Evolutionary conservation across 2,888 invertebrate species (phyloP), one percentile per base, ranked within the genome.

Genomic region (Bhutanitis thaidina): DNA sequence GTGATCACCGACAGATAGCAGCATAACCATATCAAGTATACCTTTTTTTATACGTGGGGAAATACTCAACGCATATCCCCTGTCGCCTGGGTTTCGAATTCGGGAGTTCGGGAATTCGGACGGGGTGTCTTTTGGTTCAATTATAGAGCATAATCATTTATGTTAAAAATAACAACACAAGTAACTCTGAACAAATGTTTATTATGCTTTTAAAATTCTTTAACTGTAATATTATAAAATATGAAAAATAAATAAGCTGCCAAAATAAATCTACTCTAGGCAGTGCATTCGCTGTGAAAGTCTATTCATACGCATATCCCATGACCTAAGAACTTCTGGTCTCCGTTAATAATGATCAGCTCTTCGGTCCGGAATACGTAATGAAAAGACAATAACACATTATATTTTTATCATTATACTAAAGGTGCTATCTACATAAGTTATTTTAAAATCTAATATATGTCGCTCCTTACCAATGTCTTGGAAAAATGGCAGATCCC

Each of bases 161-260:
- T n/a, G 29, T 0, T 12, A 5, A n/a, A 52, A 56, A 54, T 58
- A 36, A 43, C 55, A 37, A 55, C 46, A 50, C 45, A 7, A 49
- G 41, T 49, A 57, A 60, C 52, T 65, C 58, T 59, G 56, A 71
- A 64, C 68, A 68, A 53, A 62, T 55, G 54, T 77, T 79, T 78
- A 78, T 79, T 78, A 78, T 78, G 76, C 76, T 59, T 77, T n/a
- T 69, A 74, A 69, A 65, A 70, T 52, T 54, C 46, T 54, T 53
- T 57, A 58, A 56, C 48, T 58, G 61, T 8, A 27, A 27, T 54
- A 58, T 51, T 60, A 58, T 58, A 59, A 60, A 60, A 61, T 58
- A 59, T 57, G 48, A 53, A 56, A 62, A 63, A 62, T 64, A 63
- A 65, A 65, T 65, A 63, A 58, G 58, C 65, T 62, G 67, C 67